Base-by-base conservation (phyloP, 2,113 vertebrate species). In the Xyliphius kryptos region DNA sequence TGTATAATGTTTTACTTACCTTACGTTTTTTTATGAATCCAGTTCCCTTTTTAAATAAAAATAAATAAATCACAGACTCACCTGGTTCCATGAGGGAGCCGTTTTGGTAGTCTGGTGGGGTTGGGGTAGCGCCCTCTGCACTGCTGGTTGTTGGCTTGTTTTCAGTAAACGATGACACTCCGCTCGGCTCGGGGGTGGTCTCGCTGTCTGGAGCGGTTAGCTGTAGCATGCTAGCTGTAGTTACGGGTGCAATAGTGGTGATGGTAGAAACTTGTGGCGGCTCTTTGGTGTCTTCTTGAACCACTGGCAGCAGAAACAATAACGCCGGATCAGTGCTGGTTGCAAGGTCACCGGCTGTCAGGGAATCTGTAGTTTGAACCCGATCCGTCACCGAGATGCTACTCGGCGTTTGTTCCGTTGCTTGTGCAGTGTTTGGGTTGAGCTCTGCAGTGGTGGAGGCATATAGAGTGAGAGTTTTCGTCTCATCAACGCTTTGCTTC, bases 271-370 rank as follows among this genome's bases (percentile, higher is more conserved):
- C 15, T 14, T 6, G 37, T 1, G 32, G 66, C 10, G 65, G 51
- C 36, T 69, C 21, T 1, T 49, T 8, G 0, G 36, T 16, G 21
- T 77, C 68, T 32, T 81, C 72, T 37, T 68, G 61, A 40, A 76
- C 76, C 12, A 73, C 74, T 22, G 68, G 72, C 63, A 74, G 59
- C 79, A 79, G 80, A 0, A 78, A 79, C 36, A 81, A 80, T 67
- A 81, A 65, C 0, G 72, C 59, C 1, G 73, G 17, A 15, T 79
- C 76, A 41, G 73, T 68, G 15, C 73, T 61, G 7, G 63, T 50
- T 4, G 60, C 56, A 13, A 37, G 26, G 17, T 51, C 16, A 14
- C 50, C 63, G 14, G 65, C 54, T 1, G 70, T 44, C 4, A 63
- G 56, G 19, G 52, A 59, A 15, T 75, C 76, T 26, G 48, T 56